These are phyloP conservation scores for Ctena decussata DNA, from an alignment of 2,888 invertebrate genomes.

Conservation along the genomic window DNA sequence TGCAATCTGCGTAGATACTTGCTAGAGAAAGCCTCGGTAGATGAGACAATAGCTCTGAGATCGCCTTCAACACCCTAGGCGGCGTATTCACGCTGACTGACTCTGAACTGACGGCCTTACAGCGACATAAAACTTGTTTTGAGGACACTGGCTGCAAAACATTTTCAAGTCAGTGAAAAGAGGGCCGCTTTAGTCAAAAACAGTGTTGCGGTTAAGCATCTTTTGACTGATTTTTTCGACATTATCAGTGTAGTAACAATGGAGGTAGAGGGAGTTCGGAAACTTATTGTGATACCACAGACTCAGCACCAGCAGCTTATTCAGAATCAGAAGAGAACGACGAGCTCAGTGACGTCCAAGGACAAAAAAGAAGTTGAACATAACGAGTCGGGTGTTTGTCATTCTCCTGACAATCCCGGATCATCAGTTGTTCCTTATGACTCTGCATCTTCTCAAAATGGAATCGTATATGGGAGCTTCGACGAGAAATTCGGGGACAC, in stretches of 20 bases:
- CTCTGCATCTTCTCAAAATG: background rate
- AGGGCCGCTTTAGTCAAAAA: background rate
- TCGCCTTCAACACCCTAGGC: background rate
- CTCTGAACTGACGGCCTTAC: background rate
- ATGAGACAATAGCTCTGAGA: background rate
- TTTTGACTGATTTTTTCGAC: background rate
- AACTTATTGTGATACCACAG: background rate
- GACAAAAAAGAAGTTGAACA: background rate
- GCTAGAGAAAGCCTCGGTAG: background rate
- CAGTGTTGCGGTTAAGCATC: background rate
- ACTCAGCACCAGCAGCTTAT: too few species aligned
- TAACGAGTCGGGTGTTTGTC: background rate
- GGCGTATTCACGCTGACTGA: background rate
- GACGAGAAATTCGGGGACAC: background rate
- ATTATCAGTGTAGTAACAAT: background rate
- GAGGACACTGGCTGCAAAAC: background rate
- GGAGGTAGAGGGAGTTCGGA: background rate
- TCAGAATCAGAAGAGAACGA: background rate
- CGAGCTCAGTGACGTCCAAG: background rate
- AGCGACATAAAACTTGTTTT: background rate
- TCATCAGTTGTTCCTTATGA: background rate
- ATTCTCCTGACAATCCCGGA: background rate
- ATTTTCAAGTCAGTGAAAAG: background rate
- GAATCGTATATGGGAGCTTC: background rate
- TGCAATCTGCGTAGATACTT: background rate